Percentiles rank a stretch among this genome's conserved stretches.
These are phyloP conservation scores for Sphyrna mokarran DNA, from an alignment of 2,113 vertebrate genomes.

Conservation along the genomic window DNA sequence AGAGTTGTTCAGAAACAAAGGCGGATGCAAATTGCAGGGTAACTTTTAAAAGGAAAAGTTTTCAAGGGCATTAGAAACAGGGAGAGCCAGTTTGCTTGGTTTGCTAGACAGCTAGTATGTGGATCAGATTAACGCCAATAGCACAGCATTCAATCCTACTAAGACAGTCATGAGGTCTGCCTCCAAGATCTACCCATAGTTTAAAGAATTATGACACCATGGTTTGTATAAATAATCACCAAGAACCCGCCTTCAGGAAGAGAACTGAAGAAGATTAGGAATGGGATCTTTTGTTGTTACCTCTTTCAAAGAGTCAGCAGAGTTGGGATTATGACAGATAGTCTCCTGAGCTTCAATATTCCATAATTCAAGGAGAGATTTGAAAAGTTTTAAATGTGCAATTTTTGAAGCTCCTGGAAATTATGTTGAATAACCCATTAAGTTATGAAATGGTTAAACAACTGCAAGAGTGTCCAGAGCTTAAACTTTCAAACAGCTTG, in stretches of 20 bases:
- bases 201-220: too few relatives aligned
- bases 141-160: not conserved
- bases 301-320: not conserved
- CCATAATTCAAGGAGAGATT: not conserved
- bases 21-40: not conserved
- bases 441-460: slow-evolving; percentile 19
- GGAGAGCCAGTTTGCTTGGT: too few relatives aligned
- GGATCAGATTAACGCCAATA: not conserved
- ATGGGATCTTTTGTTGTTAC: not conserved
- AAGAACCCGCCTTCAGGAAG: not conserved
- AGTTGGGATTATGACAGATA: not conserved
- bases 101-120: too few relatives aligned
- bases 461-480: too few relatives aligned
- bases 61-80: too few relatives aligned
- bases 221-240: not conserved
- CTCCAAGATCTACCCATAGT: not conserved
- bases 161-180: not conserved
- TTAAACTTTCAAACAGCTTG: not conserved
- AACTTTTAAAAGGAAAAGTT: not conserved
- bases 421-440: not conserved
- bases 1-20: not conserved
- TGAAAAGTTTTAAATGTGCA: not conserved
- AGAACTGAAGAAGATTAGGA: not conserved
- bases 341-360: not conserved
- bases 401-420: not conserved